Evolutionary conservation across 2,888 invertebrate species (phyloP).

Genomic region (Caradrina kadenii): DNA sequence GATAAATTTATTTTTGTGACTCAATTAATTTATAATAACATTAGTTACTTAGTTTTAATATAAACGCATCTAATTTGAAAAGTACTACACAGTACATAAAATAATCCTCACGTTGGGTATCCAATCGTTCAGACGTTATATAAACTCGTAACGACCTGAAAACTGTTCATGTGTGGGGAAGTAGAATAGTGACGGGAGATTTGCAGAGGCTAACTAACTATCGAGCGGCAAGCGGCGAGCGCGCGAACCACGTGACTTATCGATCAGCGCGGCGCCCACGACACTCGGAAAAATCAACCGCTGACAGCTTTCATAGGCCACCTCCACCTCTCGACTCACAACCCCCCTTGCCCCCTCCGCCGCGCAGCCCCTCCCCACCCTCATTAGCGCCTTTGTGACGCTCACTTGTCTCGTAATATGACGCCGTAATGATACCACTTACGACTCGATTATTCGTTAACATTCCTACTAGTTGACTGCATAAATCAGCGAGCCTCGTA

Average conservation of each 20-base stretch:
- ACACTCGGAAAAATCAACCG: conserved; percentile 91
- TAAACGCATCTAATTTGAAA: neutral
- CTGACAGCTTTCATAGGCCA: conserved; percentile 89
- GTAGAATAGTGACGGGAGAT: conserved; percentile 84
- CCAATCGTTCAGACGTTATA: conserved; percentile 37
- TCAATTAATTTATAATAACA: neutral
- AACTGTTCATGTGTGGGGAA: conserved; percentile 61
- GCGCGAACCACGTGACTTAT: conserved; percentile 88
- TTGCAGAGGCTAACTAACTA: conserved; percentile 86
- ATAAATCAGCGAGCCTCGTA: conserved; percentile 35
- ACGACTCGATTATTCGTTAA: conserved; percentile 80
- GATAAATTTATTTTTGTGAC: neutral
- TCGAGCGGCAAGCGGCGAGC: conserved; percentile 77
- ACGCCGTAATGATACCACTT: conserved; percentile 87
- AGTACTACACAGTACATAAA: conserved; percentile 6
- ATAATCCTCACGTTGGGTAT: conserved; percentile 13
- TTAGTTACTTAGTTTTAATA: neutral
- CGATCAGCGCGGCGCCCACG: conserved; percentile 89
- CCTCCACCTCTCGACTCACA: conserved; percentile 72
- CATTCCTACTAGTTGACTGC: conserved; percentile 54
- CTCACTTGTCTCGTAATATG: conserved; percentile 88
- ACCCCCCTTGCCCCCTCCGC: conserved; percentile 56
- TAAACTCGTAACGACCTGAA: conserved; percentile 62
- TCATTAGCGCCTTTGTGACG: conserved; percentile 90
- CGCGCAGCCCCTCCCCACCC: conserved; percentile 75